Base-by-base conservation (phyloP, 2,113 vertebrate genomes). In the Garra rufa region DNA sequence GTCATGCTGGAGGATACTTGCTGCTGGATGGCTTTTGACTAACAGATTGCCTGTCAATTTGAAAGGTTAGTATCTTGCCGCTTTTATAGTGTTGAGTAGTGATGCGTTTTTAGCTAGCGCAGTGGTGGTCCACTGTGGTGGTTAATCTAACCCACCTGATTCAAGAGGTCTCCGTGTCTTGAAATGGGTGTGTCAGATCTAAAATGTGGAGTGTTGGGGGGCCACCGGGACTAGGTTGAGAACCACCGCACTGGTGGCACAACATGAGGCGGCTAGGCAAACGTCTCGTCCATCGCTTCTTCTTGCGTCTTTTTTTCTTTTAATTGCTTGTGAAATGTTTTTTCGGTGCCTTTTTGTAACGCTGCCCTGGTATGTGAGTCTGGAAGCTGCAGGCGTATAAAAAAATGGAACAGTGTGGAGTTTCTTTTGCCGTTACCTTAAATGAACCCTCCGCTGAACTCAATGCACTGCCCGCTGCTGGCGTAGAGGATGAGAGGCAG, bases 351-450 rank as follows among this genome's bases (percentile, higher is more conserved):
- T 83, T 83, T 86, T 88, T 88, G 89, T 90, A 74, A 86, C 82
- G 87, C 90, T 87, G 91, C 91, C 86, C 89, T 90, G 89, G 89
- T 93, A 91, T 85, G 89, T 86, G 89, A 92, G 91, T 89, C 89
- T 92, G 89, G 92, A 91, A 90, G 89, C 91, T 90, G 88, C 88
- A 90, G 89, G 90, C 90, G 85, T 89, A 80, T 69, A 85, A 89
- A 92, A 81, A 88, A 78, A 89, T 87, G 87, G 83, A 92, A 87
- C 90, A 91, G 92, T 92, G 92, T 91, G 92, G 90, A 90, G 92
- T 91, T 91, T 92, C 92, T 93, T 59, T 92, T 91, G 90, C 92
- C 87, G 87, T 95, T 94, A 95, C 94, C 94, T 94, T 91, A 90
- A 89, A 91, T 94, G 93, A 95, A 94, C 94, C 91, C 91, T 85